Conservation (phyloP, 2,888 invertebrate species). For the Caenorhabditis sulstoni region DNA sequence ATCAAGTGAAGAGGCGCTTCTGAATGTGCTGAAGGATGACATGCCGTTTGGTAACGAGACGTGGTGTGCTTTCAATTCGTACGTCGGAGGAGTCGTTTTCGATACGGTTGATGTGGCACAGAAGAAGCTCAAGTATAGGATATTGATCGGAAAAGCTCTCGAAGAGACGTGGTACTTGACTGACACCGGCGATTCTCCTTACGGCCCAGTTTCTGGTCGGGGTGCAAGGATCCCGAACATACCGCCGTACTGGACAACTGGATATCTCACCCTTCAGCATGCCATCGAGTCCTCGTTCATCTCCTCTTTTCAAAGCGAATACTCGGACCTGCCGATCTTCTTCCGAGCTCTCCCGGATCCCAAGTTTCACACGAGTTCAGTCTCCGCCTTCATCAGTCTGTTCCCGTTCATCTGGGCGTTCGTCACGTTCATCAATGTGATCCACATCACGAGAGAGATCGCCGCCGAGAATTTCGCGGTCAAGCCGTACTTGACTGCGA, state of each 20-base stretch:
- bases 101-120: constrained; percentile 23
- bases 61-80: constrained; percentile 39
- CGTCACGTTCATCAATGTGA: constrained; percentile 69
- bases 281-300: constrained; percentile 64
- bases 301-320: constrained; percentile 1
- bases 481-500: constrained; percentile 76
- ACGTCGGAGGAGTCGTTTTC: constrained; percentile 59
- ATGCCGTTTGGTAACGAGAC: constrained; percentile 28
- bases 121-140: constrained; percentile 36
- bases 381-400: constrained; percentile 54
- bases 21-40: constrained; percentile 46
- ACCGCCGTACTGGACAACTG: constrained; percentile 75
- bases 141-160: constrained; percentile 30
- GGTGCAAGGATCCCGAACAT: constrained; percentile 62
- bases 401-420: constrained; percentile 72
- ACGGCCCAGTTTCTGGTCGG: constrained; percentile 32
- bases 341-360: constrained; percentile 62
- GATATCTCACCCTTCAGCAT: constrained; percentile 72
- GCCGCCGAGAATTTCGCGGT: constrained; percentile 75
- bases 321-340: constrained; percentile 15
- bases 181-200: constrained; percentile 26
- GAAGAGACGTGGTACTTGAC: constrained; percentile 45
- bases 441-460: constrained; percentile 76
- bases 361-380: constrained; percentile 44
- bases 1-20: constrained; percentile 21